Conservation (phyloP, 1,140 invertebrate genomes). For the Zophobas morio region DNA sequence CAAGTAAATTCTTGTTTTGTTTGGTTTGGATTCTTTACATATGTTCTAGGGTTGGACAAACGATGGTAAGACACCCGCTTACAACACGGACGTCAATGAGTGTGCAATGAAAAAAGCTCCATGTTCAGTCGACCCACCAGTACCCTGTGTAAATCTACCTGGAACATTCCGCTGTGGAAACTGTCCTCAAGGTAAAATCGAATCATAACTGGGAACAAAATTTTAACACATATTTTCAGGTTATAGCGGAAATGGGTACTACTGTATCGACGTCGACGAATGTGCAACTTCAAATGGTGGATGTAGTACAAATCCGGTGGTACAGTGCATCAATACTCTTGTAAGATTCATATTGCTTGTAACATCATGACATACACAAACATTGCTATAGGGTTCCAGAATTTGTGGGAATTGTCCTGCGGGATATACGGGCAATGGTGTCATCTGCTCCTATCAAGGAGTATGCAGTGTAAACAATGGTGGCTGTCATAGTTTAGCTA, state of each 20-base stretch:
- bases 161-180: slow-evolving; percentile 88
- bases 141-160: slow-evolving; percentile 88
- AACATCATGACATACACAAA: too few relatives aligned
- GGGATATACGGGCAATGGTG: slow-evolving; percentile 88
- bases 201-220: neutral
- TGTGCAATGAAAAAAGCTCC: slow-evolving; percentile 76
- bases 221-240: slow-evolving; percentile 68
- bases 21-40: slow-evolving; percentile 7
- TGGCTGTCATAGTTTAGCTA: slow-evolving; percentile 88
- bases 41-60: slow-evolving; percentile 83
- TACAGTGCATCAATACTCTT: slow-evolving; percentile 87
- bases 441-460: slow-evolving; percentile 76
- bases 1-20: slow-evolving; percentile 28
- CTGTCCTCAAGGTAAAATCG: slow-evolving; percentile 78
- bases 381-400: slow-evolving; percentile 88
- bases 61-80: slow-evolving; percentile 76
- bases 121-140: slow-evolving; percentile 85
- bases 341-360: slow-evolving; percentile 65
- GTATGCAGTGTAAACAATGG: slow-evolving; percentile 84
- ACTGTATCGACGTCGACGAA: slow-evolving; percentile 90
- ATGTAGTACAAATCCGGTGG: slow-evolving; percentile 83
- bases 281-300: slow-evolving; percentile 88
- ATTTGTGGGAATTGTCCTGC: slow-evolving; percentile 89
- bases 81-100: slow-evolving; percentile 89
- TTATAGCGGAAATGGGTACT: slow-evolving; percentile 89